These are phyloP conservation scores for Meloe dianella DNA, from an alignment of 2,888 invertebrate genomes.

Conservation along the genomic window DNA sequence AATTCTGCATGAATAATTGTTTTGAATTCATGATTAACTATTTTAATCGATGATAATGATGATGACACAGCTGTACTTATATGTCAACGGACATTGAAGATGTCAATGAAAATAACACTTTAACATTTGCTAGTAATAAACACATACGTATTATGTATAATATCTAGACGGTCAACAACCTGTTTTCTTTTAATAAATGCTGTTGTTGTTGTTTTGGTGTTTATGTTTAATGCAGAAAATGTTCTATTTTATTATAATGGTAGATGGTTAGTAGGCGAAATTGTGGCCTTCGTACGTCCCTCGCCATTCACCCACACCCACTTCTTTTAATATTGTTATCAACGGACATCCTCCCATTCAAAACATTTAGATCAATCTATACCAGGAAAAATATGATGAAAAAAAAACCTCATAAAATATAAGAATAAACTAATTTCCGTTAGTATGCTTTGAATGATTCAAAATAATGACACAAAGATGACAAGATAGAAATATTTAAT, in stretches of 20 bases:
- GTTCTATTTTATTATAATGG: background rate
- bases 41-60: background rate
- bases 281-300: slow-evolving; percentile 37
- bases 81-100: background rate
- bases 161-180: slow-evolving; percentile 6
- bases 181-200: background rate
- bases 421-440: too few species aligned
- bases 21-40: background rate
- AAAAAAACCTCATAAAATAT: background rate
- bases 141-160: background rate
- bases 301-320: slow-evolving; percentile 29
- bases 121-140: slow-evolving; percentile 4
- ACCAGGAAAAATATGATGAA: background rate
- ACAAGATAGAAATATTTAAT: background rate
- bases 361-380: background rate
- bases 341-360: background rate
- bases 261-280: slow-evolving; percentile 37
- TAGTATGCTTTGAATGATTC: too few species aligned
- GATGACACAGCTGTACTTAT: background rate
- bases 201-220: background rate
- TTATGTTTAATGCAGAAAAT: background rate
- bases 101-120: slow-evolving; percentile 5
- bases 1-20: background rate
- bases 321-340: slow-evolving; percentile 4
- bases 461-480: background rate